Evolutionary conservation across 2,113 vertebrate species (phyloP).

Genomic region (Eudorcas thomsonii): DNA sequence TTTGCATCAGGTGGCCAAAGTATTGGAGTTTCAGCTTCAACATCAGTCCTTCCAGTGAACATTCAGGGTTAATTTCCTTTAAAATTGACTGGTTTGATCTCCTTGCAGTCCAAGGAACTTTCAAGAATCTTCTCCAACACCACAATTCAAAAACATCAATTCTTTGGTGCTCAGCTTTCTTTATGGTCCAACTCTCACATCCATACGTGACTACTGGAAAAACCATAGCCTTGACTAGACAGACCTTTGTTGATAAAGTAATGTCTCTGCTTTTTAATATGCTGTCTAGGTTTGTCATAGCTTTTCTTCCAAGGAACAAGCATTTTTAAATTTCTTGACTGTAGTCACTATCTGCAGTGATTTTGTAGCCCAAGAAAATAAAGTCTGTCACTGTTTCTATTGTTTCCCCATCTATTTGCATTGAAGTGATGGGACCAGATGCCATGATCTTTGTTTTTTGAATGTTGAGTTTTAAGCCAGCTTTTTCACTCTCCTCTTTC

Average conservation of each 20-base stretch:
- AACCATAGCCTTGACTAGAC: not conserved
- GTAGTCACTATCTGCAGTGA: not conserved
- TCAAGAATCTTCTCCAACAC: not conserved
- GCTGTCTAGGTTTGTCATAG: not conserved
- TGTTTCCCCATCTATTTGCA: not conserved
- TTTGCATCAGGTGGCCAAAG: not conserved
- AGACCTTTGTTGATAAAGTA: not conserved
- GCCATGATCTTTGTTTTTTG: not conserved
- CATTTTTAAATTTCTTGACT: not conserved
- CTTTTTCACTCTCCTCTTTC: not conserved
- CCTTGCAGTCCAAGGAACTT: not conserved
- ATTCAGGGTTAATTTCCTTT: not conserved
- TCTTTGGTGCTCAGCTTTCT: not conserved
- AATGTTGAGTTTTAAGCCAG: not conserved
- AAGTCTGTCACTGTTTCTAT: not conserved
- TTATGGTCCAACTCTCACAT: not conserved
- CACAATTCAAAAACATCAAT: not conserved
- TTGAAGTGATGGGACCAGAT: not conserved
- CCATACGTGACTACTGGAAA: not conserved
- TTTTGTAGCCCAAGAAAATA: not conserved
- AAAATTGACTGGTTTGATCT: not conserved
- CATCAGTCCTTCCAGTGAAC: not conserved
- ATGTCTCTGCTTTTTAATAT: not conserved
- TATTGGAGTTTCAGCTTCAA: not conserved
- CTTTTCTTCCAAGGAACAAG: not conserved